Percentiles rank a stretch among this genome's conserved stretches.
These are phyloP conservation scores for Teinopalpus imperialis DNA, from an alignment of 2,888 invertebrate genomes.

Conservation along the genomic window DNA sequence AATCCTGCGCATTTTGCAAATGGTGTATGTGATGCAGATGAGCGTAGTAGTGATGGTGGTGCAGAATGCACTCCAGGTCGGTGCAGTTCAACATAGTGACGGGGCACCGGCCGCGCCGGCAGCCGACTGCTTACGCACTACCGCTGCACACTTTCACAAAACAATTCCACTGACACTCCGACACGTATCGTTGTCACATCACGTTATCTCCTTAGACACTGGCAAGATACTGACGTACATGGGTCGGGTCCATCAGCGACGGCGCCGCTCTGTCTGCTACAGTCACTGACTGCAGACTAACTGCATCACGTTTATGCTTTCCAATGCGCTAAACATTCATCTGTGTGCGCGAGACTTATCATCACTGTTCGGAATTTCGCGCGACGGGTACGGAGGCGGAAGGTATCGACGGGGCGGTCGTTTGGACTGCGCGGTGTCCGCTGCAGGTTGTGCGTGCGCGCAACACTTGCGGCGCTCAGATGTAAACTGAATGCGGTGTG, in stretches of 20 bases:
- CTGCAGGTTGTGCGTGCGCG: constrained; percentile 59
- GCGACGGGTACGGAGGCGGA: constrained; percentile 44
- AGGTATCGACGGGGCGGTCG: constrained; percentile 62
- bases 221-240: constrained; percentile 46
- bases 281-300: constrained; percentile 37
- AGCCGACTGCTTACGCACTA: constrained; percentile 63
- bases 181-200: constrained; percentile 77
- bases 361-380: constrained; percentile 53
- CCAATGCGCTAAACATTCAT: constrained; percentile 49
- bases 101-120: constrained; percentile 57
- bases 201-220: constrained; percentile 72
- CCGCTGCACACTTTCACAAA: constrained; percentile 79
- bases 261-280: constrained; percentile 68
- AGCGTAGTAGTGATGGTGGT: constrained; percentile 88
- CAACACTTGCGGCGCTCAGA: constrained; percentile 72
- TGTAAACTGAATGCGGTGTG: constrained; percentile 68
- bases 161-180: constrained; percentile 74
- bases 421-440: constrained; percentile 48
- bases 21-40: constrained; percentile 87
- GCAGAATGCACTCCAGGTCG: constrained; percentile 89
- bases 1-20: constrained; percentile 84
- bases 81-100: constrained; percentile 88
- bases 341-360: constrained; percentile 44
- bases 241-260: constrained; percentile 43
- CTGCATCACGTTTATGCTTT: constrained; percentile 47